A percentile compares a stretch with the other conserved stretches of the same genome.
Evolutionary conservation across 2,113 vertebrate genomes (phyloP).

Genomic region (Semicossyphus pulcher): DNA sequence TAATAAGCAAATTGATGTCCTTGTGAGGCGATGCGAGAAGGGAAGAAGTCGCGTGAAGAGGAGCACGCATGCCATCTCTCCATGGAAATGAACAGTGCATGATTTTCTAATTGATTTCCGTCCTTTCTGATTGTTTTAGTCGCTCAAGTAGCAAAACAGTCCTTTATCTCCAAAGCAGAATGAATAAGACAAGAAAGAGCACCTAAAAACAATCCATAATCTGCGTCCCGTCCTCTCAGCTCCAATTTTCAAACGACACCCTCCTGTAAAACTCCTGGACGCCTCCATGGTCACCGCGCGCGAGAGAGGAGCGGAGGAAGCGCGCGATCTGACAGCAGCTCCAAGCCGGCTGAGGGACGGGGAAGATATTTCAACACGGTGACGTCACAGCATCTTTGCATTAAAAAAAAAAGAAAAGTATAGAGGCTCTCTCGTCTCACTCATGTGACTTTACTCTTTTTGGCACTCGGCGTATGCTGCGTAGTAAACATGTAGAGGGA

Average conservation of each 20-base stretch:
- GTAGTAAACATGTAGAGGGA: not conserved
- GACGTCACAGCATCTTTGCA: slow-evolving; percentile 72
- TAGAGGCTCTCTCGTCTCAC: not conserved
- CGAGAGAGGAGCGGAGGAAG: not conserved
- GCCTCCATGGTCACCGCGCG: slow-evolving; percentile 43
- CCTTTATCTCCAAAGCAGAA: slow-evolving; percentile 2
- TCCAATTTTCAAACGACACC: slow-evolving; percentile 1
- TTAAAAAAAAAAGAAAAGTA: slow-evolving; percentile 10
- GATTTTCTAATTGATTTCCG: slow-evolving; percentile 62
- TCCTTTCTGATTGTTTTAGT: slow-evolving; percentile 38
- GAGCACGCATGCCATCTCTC: slow-evolving; percentile 92
- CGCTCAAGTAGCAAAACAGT: not conserved
- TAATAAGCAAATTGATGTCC: slow-evolving; percentile 85
- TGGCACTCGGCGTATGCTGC: not conserved
- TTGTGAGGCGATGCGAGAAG: slow-evolving; percentile 84
- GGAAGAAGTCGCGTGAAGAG: slow-evolving; percentile 84
- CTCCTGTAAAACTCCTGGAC: slow-evolving; percentile 37
- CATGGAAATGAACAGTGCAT: slow-evolving; percentile 80
- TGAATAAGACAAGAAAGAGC: not conserved
- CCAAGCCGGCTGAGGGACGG: slow-evolving; percentile 30
- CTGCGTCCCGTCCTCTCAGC: not conserved
- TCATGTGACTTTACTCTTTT: not conserved
- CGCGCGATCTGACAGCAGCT: slow-evolving; percentile 51
- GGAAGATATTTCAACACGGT: slow-evolving; percentile 41
- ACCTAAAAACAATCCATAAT: slow-evolving; percentile 18